phyloP scores from a whole-genome alignment of 2,113 vertebrate genomes.

The Solea senegalensis region DNA sequence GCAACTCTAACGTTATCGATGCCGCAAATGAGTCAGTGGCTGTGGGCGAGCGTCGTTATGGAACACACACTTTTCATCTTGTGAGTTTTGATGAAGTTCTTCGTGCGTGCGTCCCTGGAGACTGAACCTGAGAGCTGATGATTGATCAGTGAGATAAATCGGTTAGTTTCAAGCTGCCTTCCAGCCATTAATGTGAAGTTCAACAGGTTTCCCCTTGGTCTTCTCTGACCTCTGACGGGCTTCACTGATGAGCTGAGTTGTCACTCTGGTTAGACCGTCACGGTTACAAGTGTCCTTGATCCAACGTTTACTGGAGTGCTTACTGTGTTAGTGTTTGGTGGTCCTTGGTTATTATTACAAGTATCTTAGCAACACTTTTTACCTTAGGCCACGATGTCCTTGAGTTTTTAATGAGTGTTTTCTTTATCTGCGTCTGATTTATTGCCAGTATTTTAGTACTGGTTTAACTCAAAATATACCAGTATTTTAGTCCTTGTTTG shows the following conservation, averaged over 20 bases:
- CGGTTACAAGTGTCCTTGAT: too few relatives aligned
- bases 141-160: slow-evolving; percentile 2
- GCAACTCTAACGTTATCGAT: background rate
- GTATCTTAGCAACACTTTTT: too few relatives aligned
- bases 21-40: background rate
- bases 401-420: too few relatives aligned
- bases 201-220: background rate
- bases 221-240: background rate
- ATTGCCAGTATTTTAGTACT: background rate
- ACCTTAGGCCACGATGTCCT: too few relatives aligned
- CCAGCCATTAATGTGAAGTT: background rate
- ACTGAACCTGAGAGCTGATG: background rate
- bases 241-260: too few relatives aligned
- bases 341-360: too few relatives aligned
- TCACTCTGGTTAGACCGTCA: too few relatives aligned
- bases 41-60: background rate
- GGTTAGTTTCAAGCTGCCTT: slow-evolving; percentile 29
- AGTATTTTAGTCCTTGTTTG: background rate
- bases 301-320: too few relatives aligned
- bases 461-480: background rate
- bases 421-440: too few relatives aligned
- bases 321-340: too few relatives aligned
- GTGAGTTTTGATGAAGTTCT: slow-evolving; percentile 11
- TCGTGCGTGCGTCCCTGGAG: background rate
- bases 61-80: background rate